A percentile compares a stretch with the other conserved stretches of the same genome.
Conservation (phyloP, 2,888 invertebrate species). For the Rosalia funebris region DNA sequence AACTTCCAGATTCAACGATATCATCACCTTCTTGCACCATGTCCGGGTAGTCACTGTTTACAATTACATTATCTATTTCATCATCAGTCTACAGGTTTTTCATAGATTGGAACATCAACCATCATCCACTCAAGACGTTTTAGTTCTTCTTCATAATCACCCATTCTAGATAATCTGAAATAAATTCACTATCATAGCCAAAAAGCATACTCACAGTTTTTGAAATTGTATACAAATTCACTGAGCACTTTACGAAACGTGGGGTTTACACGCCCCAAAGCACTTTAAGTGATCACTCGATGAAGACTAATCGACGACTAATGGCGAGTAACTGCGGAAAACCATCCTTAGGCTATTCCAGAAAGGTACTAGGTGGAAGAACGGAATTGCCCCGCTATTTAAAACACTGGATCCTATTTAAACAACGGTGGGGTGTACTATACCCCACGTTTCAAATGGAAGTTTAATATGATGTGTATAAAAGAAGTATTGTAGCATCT, state of each 20-base stretch:
- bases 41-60: background rate
- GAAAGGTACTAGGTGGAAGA: background rate
- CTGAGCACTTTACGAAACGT: too few relatives aligned
- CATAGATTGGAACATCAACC: background rate
- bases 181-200: too few relatives aligned
- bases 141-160: background rate
- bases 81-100: background rate
- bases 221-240: too few relatives aligned
- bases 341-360: background rate
- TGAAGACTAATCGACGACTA: too few relatives aligned
- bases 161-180: background rate
- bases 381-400: background rate
- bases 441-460: background rate
- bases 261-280: background rate
- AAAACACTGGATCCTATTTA: background rate
- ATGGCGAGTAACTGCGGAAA: background rate
- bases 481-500: too few relatives aligned
- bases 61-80: background rate
- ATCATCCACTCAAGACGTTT: background rate
- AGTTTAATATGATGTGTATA: background rate
- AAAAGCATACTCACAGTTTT: too few relatives aligned
- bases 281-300: background rate
- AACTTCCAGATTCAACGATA: too few relatives aligned
- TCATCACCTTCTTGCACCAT: background rate
- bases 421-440: background rate